Evolutionary conservation across 2,797 vertebrate species (phyloP).

Genomic region (Gallirallus australis): DNA sequence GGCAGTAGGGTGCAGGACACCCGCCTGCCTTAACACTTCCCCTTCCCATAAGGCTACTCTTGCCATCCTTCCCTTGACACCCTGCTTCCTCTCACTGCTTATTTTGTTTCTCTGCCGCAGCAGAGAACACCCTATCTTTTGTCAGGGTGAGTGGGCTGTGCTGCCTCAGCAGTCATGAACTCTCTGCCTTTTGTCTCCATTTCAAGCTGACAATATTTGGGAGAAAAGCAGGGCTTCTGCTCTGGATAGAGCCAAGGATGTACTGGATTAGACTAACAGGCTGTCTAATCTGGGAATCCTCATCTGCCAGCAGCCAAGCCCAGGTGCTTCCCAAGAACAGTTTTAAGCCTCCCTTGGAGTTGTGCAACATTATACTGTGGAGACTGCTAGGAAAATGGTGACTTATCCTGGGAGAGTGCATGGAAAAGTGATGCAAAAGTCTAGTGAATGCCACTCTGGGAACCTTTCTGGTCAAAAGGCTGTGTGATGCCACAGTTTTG

Average conservation of each 20-base stretch:
- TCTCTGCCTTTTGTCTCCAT: neutral
- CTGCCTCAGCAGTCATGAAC: neutral
- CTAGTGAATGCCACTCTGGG: neutral
- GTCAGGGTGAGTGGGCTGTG: neutral
- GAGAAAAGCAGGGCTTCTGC: neutral
- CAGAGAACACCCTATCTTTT: neutral
- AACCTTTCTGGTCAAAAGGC: neutral
- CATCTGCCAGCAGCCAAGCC: neutral
- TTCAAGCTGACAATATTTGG: neutral
- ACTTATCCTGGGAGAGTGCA: neutral
- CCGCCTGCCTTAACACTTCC: neutral
- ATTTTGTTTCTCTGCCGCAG: neutral
- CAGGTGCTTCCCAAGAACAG: neutral
- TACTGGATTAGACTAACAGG: neutral
- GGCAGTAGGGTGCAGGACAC: neutral
- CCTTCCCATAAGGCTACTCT: neutral
- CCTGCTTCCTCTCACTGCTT: neutral
- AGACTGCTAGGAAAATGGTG: neutral
- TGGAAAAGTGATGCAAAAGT: neutral
- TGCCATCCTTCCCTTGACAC: neutral
- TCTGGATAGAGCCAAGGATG: neutral
- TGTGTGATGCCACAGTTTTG: neutral
- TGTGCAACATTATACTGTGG: neutral
- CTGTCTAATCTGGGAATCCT: neutral
- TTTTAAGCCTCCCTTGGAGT: neutral